These are phyloP conservation scores for Eudasyphora cyanicolor DNA, from an alignment of 2,888 invertebrate species.

Conservation along the genomic window DNA sequence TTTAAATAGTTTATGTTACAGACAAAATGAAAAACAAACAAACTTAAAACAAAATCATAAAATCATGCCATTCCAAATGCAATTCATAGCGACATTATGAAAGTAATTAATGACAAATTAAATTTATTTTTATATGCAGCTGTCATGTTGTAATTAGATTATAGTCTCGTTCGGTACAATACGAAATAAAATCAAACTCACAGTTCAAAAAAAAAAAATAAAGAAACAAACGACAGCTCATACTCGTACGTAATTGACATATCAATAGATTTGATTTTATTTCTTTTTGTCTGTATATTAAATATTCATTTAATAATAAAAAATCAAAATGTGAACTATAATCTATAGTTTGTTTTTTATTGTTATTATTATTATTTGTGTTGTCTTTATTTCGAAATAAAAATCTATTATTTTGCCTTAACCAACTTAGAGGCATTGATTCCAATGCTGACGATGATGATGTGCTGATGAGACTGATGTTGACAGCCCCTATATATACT, in stretches of 20 bases:
- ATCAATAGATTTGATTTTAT: neutral
- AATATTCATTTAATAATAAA: neutral
- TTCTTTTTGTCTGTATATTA: neutral
- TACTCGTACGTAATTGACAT: neutral
- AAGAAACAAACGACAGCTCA: slow-evolving; percentile 39
- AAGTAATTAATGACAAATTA: slow-evolving; percentile 64
- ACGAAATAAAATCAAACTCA: slow-evolving; percentile 15
- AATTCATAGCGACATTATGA: slow-evolving; percentile 27
- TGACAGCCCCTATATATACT: neutral
- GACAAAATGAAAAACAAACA: neutral
- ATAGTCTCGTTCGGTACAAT: neutral
- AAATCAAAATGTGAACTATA: slow-evolving; percentile 62
- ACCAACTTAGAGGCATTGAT: slow-evolving; percentile 20
- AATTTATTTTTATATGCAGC: slow-evolving; percentile 61
- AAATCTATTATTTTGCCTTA: slow-evolving; percentile 24
- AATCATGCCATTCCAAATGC: neutral
- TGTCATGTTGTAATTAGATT: slow-evolving; percentile 64
- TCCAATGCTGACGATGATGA: neutral
- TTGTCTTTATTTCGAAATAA: neutral
- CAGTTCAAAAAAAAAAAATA: slow-evolving; percentile 29
- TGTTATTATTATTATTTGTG: neutral
- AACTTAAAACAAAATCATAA: too few relatives aligned
- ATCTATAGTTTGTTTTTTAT: slow-evolving; percentile 48
- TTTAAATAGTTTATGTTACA: neutral
- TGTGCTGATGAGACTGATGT: slow-evolving; percentile 2